Conservation (phyloP, 2,888 invertebrate species). For the Sarcophaga subvicina region DNA sequence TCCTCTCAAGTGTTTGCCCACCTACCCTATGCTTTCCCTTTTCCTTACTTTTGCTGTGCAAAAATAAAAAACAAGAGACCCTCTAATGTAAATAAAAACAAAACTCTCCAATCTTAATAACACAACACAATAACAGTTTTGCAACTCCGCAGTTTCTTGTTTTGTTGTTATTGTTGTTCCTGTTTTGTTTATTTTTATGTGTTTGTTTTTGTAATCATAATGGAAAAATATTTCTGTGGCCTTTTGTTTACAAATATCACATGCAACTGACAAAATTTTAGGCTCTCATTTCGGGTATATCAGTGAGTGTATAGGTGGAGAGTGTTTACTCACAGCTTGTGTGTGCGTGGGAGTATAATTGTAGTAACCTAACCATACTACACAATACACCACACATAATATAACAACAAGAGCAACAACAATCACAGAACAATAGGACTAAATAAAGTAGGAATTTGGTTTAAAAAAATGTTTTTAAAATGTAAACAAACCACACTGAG, state of each 20-base stretch:
- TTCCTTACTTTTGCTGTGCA: too few relatives aligned
- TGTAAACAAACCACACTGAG: not conserved
- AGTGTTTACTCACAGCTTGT: too few relatives aligned
- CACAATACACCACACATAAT: slow-evolving; percentile 5
- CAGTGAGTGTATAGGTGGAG: too few relatives aligned
- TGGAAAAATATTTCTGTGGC: slow-evolving; percentile 27
- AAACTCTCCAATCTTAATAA: too few relatives aligned
- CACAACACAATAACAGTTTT: not conserved
- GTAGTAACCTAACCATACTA: not conserved
- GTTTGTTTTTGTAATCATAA: slow-evolving; percentile 33
- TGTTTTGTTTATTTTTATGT: not conserved
- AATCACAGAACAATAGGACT: not conserved
- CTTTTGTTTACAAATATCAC: slow-evolving; percentile 5
- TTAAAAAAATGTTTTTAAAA: not conserved
- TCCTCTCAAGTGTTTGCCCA: not conserved
- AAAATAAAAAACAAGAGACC: too few relatives aligned
- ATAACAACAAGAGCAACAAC: not conserved
- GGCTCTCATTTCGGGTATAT: slow-evolving; percentile 1
- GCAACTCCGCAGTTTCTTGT: slow-evolving; percentile 13
- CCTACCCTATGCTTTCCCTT: not conserved
- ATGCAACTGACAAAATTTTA: not conserved
- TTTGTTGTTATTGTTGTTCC: slow-evolving; percentile 11
- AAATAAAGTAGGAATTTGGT: not conserved
- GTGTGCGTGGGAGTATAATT: too few relatives aligned
- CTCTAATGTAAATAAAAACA: too few relatives aligned